Evolutionary conservation across 2,113 vertebrate genomes (phyloP).

Genomic region (Potamarius usumacintae): DNA sequence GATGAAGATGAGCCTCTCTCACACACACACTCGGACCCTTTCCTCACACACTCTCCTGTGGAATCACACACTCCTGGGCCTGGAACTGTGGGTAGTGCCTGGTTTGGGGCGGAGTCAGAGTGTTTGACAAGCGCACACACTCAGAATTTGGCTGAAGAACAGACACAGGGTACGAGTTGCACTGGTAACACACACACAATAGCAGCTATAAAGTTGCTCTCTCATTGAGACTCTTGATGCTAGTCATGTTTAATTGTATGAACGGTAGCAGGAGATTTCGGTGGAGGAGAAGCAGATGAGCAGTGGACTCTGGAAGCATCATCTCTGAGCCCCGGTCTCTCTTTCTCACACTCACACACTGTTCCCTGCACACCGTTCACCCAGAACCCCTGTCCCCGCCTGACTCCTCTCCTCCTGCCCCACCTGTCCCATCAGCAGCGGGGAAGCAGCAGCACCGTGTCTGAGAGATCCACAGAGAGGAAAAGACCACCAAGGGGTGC

Average conservation of each 20-base stretch:
- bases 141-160: background rate
- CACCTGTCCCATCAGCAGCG: background rate
- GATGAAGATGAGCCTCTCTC: background rate
- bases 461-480: conserved; percentile 55
- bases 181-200: conserved; percentile 1
- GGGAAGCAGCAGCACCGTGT: background rate
- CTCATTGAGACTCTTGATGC: background rate
- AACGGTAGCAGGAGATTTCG: conserved; percentile 45
- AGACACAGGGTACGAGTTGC: background rate
- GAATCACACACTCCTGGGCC: background rate
- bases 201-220: background rate
- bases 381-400: background rate
- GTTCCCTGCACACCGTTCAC: background rate
- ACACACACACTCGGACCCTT: background rate
- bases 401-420: background rate
- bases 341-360: background rate
- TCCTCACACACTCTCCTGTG: conserved; percentile 9
- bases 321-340: background rate
- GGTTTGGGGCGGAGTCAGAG: background rate
- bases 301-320: conserved; percentile 32
- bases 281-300: conserved; percentile 40
- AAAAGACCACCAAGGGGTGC: conserved; percentile 67
- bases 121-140: background rate
- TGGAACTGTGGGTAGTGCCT: background rate
- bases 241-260: background rate